Conservation (phyloP, 2,888 invertebrate species). For the Eupelmus urozonus region DNA sequence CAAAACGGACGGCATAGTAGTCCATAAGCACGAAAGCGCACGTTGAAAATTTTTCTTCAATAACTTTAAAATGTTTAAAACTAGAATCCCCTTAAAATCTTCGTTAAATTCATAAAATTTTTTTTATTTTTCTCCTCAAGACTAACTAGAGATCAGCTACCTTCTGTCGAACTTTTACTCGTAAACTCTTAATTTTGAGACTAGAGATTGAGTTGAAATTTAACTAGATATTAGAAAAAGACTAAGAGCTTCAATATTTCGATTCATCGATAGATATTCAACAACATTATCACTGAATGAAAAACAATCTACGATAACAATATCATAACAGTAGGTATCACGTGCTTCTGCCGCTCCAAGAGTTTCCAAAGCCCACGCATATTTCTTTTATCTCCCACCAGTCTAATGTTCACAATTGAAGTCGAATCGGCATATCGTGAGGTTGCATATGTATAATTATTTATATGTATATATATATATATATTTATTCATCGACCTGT, state of each 20-base stretch:
- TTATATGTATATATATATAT: background rate
- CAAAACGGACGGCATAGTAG: slow-evolving; percentile 39
- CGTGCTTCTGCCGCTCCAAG: background rate
- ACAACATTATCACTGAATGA: background rate
- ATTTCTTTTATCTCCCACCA: background rate
- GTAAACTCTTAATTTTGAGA: background rate
- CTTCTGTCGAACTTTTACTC: no score
- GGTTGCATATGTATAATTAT: background rate
- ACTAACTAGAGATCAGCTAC: background rate
- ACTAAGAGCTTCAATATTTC: background rate
- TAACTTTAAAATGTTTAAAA: slow-evolving; percentile 7
- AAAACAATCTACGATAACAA: background rate
- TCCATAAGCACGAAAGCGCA: slow-evolving; percentile 24
- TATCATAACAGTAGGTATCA: background rate
- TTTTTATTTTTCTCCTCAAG: background rate
- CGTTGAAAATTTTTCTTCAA: background rate
- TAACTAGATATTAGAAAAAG: background rate
- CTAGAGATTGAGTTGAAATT: background rate
- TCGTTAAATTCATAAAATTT: background rate
- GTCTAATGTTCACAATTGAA: slow-evolving; percentile 16
- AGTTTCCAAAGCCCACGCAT: slow-evolving; percentile 11
- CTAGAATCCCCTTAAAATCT: no score
- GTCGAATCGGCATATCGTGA: slow-evolving; percentile 13
- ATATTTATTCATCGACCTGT: background rate
- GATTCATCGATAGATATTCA: background rate